Evolutionary conservation across 2,113 vertebrate genomes (phyloP), one percentile per base, ranked within the genome.

Genomic region (Scolopax mira): DNA sequence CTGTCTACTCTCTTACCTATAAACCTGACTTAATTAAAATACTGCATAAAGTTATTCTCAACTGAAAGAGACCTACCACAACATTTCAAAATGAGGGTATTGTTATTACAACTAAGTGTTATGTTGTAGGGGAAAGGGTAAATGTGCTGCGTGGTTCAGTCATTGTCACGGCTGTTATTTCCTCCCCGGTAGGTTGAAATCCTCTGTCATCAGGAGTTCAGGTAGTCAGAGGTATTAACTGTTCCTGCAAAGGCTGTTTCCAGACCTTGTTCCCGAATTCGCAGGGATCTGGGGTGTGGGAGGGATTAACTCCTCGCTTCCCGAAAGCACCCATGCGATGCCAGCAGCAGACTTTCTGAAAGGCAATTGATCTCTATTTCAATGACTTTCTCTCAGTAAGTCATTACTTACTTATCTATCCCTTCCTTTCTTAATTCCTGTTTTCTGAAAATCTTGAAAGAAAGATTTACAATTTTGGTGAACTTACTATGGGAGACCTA

Each of bases 281-380:
- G 46, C 37, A 58, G n/a, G 19, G 60, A 13, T 23, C 51, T 12
- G 18, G 46, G 27, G 28, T 57, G 57, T 3, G 0, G 7, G 35
- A 31, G 51, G 6, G 35, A 78, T 25, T 28, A 52, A 57, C n/a
- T 83, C 71, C 62, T 37, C 2, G 1, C 39, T 78, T 90, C 42
- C 33, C 55, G 49, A 7, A 62, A 78, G 41, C 7, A 19, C 49
- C 41, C 66, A 27, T 6, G 7, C 0, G 0, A 31, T 27, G 44
- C 35, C 41, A 86, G 64, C 49, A 89, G 65, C 8, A 83, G 84
- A 61, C 58, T 16, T 44, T 57, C 72, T 86, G 33, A 64, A 30
- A 78, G 51, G 55, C 80, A 91, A 74, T 7, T 9, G 16, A 71
- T 58, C n/a, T 60, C 31, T 31, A 48, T 42, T 66, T 85, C 67